Base-by-base conservation (phyloP, 2,113 vertebrate species). In the Caloenas nicobarica region DNA sequence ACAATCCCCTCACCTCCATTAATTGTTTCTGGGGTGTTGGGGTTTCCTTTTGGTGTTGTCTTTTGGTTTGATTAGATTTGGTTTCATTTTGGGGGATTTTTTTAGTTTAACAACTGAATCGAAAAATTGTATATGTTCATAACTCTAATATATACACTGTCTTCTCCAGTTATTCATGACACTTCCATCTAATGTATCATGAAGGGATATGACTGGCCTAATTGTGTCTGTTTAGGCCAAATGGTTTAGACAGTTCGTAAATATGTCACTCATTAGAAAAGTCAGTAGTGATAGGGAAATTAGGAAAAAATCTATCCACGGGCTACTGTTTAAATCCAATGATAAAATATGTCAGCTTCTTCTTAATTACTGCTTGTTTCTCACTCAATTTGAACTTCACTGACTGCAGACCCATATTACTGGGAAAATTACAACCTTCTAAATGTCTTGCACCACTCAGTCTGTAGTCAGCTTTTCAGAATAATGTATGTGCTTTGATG, bases 311-410 rank as follows among this genome's bases (percentile, higher is more conserved):
- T 24, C 11, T 46, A 40, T 83, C 21, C 33, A 26, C 3, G 9
- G 28, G n/a, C 46, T 93, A 62, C 17, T 60, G 17, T 95, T 96
- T 94, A 95, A 95, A 91, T 70, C 36, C 81, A 65, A 11, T 25
- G 23, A 81, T 42, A 33, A 64, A 76, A 66, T 46, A 29, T 44
- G 18, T 54, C 69, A 91, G 6, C 7, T 90, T 77, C 10, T 76
- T 95, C 42, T 91, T 73, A 91, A 90, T 89, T 93, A 25, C 51
- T 83, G 17, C 40, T 68, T 64, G 9, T 72, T 93, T 91, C 65
- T 91, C 93, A 82, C 22, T 94, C 46, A 74, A 44, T 93, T 95
- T 91, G n/a, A 93, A 65, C 26, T 68, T 77, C 42, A 79, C 42
- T 86, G 86, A 46, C 10, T 74, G 68, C 88, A 92, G 71, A 74